Evolutionary conservation across 64 coral and sea anemone genomes (phyloP), one percentile per base, ranked within the genome.

Genomic region (Dendronephthya gigantea): DNA sequence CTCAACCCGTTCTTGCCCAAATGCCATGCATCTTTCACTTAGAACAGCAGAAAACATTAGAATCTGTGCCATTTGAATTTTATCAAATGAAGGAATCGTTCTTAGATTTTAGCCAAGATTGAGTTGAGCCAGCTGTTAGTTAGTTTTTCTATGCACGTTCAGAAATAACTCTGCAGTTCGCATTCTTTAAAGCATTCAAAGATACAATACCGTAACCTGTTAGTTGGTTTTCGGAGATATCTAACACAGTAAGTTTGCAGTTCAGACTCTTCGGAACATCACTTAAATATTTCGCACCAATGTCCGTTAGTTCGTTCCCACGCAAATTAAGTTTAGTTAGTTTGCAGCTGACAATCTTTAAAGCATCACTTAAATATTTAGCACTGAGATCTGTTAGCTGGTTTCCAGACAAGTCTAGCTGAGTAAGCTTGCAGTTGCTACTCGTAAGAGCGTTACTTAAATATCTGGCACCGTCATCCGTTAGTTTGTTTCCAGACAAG

Each of bases 331-430:
- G n/a, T 30, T 74, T 27, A 74, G 1, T 74, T 30, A 74, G 23
- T 74, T 74, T 74, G 32, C 68, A 74, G 68, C 30, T 74, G 13
- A 11, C 1, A 1, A 11, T 74, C 32, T 27, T 35, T 0, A 74
- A 12, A 74, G 68, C 68, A 27, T 74, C 68, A 74, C 68, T 74
- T 74, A 74, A 35, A 35, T 27, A 74, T 74, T 74, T 74, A 30
- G 68, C 68, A 74, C 68, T 8, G 22, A 25, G 19, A 35, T 74
- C 17, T 30, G 0, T 74, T 74, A 74, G 30, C 1, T 17, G 1
- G 30, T 2, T 74, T 13, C 23, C 1, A 19, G 32, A 74, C 13
- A 74, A 11, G 13, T 74, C 23, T 35, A 74, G 30, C 30, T 74
- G 19, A 74, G 23, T 74, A 19, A 79, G 1, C 10, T 79, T 79